phyloP scores from a whole-genome alignment of 53 echinoderm and acorn worm genomes.

The Holothuria scabra region DNA sequence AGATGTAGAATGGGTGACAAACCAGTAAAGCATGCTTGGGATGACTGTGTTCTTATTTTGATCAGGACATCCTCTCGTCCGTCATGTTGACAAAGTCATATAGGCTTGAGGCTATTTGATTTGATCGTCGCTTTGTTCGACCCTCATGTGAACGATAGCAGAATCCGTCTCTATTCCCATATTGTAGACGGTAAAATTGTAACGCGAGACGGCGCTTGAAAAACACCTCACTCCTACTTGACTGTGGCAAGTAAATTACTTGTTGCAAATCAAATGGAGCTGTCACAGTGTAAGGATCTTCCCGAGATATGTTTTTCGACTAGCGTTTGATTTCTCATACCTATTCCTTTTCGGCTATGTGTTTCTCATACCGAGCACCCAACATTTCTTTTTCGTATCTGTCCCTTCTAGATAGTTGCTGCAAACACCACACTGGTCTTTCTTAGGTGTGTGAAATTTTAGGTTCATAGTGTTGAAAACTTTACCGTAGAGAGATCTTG shows the following conservation, averaged over 20 bases:
- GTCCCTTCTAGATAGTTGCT: slow-evolving; percentile 29
- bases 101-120: slow-evolving; percentile 18
- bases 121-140: not conserved
- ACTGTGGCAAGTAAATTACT: too few relatives aligned
- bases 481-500: too few relatives aligned
- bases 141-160: not conserved
- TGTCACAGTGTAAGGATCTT: too few relatives aligned
- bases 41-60: slow-evolving; percentile 43
- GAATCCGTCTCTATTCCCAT: too few relatives aligned
- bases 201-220: too few relatives aligned
- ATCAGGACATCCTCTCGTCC: slow-evolving; percentile 11
- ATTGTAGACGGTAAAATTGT: too few relatives aligned
- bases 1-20: slow-evolving; percentile 34
- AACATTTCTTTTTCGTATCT: slow-evolving; percentile 31
- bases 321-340: slow-evolving; percentile 43
- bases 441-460: slow-evolving; percentile 63
- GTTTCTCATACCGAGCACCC: not conserved
- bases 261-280: too few relatives aligned
- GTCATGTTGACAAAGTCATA: not conserved
- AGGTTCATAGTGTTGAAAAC: too few relatives aligned
- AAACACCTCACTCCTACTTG: too few relatives aligned
- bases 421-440: slow-evolving; percentile 61
- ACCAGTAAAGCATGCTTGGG: slow-evolving; percentile 29
- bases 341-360: slow-evolving; percentile 38
- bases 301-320: too few relatives aligned